Percentiles rank a stretch among this genome's conserved stretches.
phyloP scores from a whole-genome alignment of 2,113 vertebrate genomes.

The Stictonetta naevosa region DNA sequence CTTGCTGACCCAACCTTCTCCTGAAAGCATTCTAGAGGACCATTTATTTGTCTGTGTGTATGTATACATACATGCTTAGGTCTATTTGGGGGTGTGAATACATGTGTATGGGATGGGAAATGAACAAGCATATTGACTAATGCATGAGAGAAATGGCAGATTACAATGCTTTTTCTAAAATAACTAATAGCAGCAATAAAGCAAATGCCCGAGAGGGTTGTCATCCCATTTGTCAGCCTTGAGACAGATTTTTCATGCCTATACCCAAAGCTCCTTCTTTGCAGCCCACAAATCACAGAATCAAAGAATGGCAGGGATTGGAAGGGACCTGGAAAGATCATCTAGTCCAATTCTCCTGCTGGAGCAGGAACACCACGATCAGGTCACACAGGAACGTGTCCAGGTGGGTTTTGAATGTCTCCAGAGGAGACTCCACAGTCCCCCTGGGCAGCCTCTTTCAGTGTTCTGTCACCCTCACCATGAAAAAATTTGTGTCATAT shows the following conservation, averaged over 20 bases:
- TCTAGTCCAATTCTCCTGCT: no score
- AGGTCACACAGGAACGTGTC: no score
- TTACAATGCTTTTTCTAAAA: neutral
- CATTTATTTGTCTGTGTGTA: neutral
- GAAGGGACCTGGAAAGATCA: no score
- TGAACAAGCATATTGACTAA: neutral
- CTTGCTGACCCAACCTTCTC: neutral
- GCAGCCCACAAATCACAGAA: neutral
- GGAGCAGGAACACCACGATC: no score
- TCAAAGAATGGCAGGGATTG: no score
- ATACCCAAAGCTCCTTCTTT: neutral
- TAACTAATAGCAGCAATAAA: conserved; percentile 8
- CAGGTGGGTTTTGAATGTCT: no score
- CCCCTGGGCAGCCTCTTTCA: no score
- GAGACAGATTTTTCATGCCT: neutral
- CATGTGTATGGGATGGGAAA: neutral
- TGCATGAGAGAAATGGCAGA: neutral
- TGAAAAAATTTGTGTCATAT: no score
- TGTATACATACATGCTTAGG: neutral
- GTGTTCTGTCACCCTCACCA: no score
- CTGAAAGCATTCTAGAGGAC: neutral
- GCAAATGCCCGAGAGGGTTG: neutral
- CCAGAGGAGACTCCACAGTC: no score
- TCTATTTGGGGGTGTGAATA: neutral
- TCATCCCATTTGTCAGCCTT: neutral